Evolutionary conservation across 1,140 invertebrate genomes (phyloP), one percentile per base, ranked within the genome.

Genomic region (Brevipalpus yothersi): DNA sequence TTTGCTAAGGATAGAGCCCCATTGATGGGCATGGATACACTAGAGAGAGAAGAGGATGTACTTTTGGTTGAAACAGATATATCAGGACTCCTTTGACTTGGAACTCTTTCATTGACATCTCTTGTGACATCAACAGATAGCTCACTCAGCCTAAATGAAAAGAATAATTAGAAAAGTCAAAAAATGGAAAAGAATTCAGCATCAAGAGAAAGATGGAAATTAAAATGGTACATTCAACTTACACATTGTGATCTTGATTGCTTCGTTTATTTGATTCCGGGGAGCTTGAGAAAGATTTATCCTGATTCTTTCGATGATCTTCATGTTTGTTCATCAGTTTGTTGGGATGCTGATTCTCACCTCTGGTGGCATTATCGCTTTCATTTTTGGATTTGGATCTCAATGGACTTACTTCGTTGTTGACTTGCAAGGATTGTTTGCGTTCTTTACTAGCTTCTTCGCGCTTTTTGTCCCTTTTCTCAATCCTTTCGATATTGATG

Each of bases 71-170:
- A 31, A 2, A 40, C 47, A 8, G 54, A 51, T 47, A 51, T 40
- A 55, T 13, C 31, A 17, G 59, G 53, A 59, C 64, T 66, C 45
- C 65, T 65, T 53, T 67, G 65, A 49, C 63, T 66, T 15, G 61
- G 63, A 21, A 56, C 61, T 51, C 49, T 58, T 39, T 58, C 58
- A 31, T 43, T 31, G 3, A 19, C 10, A 13, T 55, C 53, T 39
- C n/a, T 47, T 15, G 47, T 17, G 7, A 58, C 39, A 49, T 58
- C 43, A 49, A 49, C n/a, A 10, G 42, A 13, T 23, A 47, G 31
- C n/a, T 58, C 41, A 51, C 31, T 41, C 23, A 49, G 42, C 11
- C 53, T 55, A 40, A 3, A 53, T 17, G 13, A 53, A 21, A 53
- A 21, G 1, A 53, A 53, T 12, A 2, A 53, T 17, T 1, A 12